Base-by-base conservation (phyloP, 2,888 invertebrate species). In the Oscheius sp. region DNA sequence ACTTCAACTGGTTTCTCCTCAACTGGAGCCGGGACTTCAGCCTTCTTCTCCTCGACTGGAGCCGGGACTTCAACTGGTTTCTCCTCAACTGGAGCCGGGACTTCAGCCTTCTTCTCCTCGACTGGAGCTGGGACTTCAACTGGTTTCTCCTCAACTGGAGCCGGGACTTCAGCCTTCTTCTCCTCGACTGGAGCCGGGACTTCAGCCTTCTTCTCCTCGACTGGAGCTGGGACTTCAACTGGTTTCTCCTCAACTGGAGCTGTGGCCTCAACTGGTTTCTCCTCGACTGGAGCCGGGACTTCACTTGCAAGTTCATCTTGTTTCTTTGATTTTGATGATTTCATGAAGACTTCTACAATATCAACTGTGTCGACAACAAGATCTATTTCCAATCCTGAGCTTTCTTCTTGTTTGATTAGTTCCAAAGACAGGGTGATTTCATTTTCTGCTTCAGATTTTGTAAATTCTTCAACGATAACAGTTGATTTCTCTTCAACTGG, bases 1-100 rank as follows among this genome's bases (percentile, higher is more conserved):
- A 33, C 72, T 23, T 37, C 57, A 23, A 46, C 45, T 17, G 39
- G 37, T 23, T 75, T 65, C 69, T 39, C 39, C 58, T 17, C 31
- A 37, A 20, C 50, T 57, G 39, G 29, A 25, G 20, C 57, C 8
- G 58, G 10, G 3, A 10, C 42, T 17, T 63, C 63, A 25, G 45
- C 23, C 17, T 17, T 17, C 34, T 57, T 58, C 58, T 58, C 58
- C 10, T 23, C 65, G 37, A 63, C 55, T 45, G 27, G 17, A 20
- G 29, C 68, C 8, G 55, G 33, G 42, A 65, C 70, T 33, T 65
- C 45, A 25, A n/a, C 50, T 20, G 64, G 46, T 6, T 34, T 31
- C 42, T 58, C 58, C 23, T 6, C 10, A 6, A 34, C 37, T 10
- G 10, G 37, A 10, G 3, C 57, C 5, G 57, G 17, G 10, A 33